Evolutionary conservation across 2,797 vertebrate genomes (phyloP).

Genomic region (Anguilla pacifica): DNA sequence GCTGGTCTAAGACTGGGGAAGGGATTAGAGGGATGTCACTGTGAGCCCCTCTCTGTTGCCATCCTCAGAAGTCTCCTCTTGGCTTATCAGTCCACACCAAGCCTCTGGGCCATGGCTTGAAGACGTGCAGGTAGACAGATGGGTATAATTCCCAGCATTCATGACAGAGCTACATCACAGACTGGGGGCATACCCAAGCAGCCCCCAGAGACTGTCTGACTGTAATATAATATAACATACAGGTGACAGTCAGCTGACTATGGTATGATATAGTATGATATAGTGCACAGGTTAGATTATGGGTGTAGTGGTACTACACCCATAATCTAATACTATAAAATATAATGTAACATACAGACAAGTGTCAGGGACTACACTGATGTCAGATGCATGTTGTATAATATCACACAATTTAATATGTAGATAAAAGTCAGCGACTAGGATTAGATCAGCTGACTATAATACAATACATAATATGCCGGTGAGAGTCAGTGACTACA

Average conservation of each 20-base stretch:
- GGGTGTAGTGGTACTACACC: background rate
- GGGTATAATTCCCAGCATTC: background rate
- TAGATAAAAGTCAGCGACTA: background rate
- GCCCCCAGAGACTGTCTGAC: constrained; percentile 16
- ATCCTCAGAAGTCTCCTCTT: background rate
- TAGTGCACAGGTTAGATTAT: background rate
- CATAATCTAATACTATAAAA: background rate
- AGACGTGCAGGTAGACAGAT: constrained; percentile 1
- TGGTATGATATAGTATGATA: constrained; percentile 36
- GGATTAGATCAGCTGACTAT: background rate
- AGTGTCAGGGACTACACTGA: background rate
- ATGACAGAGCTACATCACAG: constrained; percentile 39
- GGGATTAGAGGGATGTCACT: background rate
- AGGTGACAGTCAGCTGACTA: constrained; percentile 38
- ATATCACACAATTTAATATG: background rate
- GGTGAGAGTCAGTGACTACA: background rate
- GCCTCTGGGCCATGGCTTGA: background rate
- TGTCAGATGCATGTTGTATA: background rate
- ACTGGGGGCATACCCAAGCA: constrained; percentile 39
- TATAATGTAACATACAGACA: background rate
- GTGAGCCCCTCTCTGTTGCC: background rate
- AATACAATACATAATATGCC: background rate
- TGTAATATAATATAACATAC: constrained; percentile 37
- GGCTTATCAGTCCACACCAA: background rate
- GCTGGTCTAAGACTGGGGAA: background rate